Base-by-base conservation (phyloP, 2,113 vertebrate genomes). In the Myiagra hebetior region DNA sequence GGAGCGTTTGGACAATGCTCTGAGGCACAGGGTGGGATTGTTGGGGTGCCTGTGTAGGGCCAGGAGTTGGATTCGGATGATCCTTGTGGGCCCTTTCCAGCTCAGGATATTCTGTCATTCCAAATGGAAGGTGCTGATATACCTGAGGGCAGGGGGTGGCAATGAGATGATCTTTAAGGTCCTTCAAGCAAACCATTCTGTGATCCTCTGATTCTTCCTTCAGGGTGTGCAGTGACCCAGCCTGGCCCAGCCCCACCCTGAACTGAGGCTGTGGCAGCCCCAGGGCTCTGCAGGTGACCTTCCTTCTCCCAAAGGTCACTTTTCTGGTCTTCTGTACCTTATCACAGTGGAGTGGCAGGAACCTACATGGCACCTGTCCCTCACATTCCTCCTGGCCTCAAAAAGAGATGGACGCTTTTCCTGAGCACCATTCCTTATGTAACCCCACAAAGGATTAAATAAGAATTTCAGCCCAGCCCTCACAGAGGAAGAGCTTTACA, bases 1-100 rank as follows among this genome's bases (percentile, higher is more conserved):
- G 73, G 33, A 31, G 39, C 0, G 1, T 46, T 53, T 69, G 64
- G 28, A 24, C 23, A 69, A 0, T 0, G 0, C 15, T 52, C 0
- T 0, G 12, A 6, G 33, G 62, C 30, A 2, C 62, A 42, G 44
- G 31, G 28, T 22, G 62, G 53, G 18, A 1, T 10, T 53, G 10
- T 5, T 77, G 55, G 37, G 73, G 46, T 2, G 44, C 52, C 27
- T 77, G 44, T 22, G 59, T 59, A 75, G 69, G 49, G 30, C 6
- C 28, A 18, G 59, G 69, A 1, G 28, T 1, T 7, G 33, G 2
- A 21, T 11, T 15, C 28, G 33, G 22, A 7, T 11, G 39, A 4
- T 49, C 44, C 60, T 1, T 15, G 31, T 8, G 72, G 4, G 31
- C 9, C 44, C 20, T 1, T 35, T 21, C 30, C 83, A 59, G 42